phyloP scores from a whole-genome alignment of 2,888 invertebrate species.

The Temnothorax rugatulus region DNA sequence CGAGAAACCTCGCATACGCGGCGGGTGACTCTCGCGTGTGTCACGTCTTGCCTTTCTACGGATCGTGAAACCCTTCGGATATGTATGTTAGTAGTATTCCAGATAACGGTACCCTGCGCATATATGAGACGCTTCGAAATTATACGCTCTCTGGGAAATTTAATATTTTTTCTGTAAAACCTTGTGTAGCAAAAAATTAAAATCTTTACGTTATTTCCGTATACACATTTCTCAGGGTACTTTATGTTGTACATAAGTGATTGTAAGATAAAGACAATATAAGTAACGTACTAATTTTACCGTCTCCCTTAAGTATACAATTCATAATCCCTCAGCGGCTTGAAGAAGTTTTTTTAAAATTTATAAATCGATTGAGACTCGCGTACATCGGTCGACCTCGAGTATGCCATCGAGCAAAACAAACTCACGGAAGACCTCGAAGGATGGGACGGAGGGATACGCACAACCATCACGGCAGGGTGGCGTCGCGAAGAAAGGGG shows the following conservation, averaged over 20 bases:
- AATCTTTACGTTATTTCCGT: background rate
- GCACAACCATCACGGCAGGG: conserved; percentile 1
- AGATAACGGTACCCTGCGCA: background rate
- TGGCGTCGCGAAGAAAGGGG: conserved; percentile 43
- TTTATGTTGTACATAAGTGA: background rate
- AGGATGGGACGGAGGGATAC: conserved; percentile 21
- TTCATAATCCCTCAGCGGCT: background rate
- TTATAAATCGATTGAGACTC: conserved; percentile 33
- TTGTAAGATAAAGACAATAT: background rate
- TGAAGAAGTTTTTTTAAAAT: background rate
- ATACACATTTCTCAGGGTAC: background rate
- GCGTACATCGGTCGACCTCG: background rate
- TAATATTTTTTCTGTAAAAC: background rate
- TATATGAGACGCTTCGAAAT: background rate
- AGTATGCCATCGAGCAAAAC: conserved; percentile 31
- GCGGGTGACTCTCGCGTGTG: conserved; percentile 4
- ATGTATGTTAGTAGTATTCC: conserved; percentile 44
- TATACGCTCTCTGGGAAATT: background rate
- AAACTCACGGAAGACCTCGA: conserved; percentile 22
- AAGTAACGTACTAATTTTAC: background rate
- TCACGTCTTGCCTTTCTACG: conserved; percentile 10
- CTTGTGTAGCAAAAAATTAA: background rate
- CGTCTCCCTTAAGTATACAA: background rate
- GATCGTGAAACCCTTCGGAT: conserved; percentile 18
- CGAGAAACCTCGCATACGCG: background rate